Conservation (phyloP, 2,113 vertebrate species). For the Nanorana parkeri region DNA sequence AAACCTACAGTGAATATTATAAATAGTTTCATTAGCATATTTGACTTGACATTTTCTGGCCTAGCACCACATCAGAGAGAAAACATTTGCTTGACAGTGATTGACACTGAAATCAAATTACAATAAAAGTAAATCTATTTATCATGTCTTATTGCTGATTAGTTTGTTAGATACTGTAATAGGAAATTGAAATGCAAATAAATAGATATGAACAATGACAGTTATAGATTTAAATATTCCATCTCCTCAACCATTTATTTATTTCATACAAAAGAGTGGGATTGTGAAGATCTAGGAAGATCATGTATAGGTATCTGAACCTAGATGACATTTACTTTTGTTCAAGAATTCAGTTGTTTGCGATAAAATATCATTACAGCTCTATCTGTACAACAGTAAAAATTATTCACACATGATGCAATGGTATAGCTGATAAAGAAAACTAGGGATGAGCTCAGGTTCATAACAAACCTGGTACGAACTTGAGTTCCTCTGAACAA, state of each 20-base stretch:
- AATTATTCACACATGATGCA: not conserved
- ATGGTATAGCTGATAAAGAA: too few species aligned
- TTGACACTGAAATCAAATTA: slow-evolving; percentile 30
- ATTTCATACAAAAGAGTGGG: not conserved
- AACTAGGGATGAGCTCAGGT: too few species aligned
- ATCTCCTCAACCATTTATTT: slow-evolving; percentile 9
- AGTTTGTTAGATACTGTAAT: slow-evolving; percentile 35
- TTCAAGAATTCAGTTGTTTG: not conserved
- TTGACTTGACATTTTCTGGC: not conserved
- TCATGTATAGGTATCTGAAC: slow-evolving; percentile 3
- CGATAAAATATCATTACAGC: not conserved
- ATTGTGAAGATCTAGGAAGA: not conserved
- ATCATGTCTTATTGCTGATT: slow-evolving; percentile 35
- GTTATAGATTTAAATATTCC: slow-evolving; percentile 15
- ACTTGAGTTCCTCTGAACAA: too few species aligned
- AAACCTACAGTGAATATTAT: not conserved
- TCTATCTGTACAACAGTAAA: not conserved
- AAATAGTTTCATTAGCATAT: not conserved
- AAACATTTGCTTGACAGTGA: slow-evolving; percentile 18
- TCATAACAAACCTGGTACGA: not conserved
- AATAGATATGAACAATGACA: slow-evolving; percentile 13
- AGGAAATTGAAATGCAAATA: slow-evolving; percentile 54
- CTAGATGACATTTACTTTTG: not conserved
- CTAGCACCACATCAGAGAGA: too few species aligned
- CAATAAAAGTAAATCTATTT: slow-evolving; percentile 42